Conservation (phyloP, 2,113 vertebrate genomes). For the Taurulus bubalis region DNA sequence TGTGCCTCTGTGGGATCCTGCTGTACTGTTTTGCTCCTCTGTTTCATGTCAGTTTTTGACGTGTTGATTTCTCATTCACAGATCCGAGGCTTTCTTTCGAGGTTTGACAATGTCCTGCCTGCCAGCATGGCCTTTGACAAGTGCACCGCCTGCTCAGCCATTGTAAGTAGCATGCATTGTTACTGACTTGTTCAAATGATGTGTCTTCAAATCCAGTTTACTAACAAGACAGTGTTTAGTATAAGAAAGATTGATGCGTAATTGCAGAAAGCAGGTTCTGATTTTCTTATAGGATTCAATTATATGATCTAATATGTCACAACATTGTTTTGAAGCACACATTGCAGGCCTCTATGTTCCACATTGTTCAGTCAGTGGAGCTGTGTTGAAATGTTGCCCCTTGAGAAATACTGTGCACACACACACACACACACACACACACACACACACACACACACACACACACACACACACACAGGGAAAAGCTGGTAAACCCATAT, state of each 20-base stretch:
- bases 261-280: background rate
- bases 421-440: conserved; percentile 43
- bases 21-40: background rate
- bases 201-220: background rate
- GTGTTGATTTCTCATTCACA: conserved; percentile 70
- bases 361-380: conserved; percentile 56
- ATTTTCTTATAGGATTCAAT: conserved; percentile 33
- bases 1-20: background rate
- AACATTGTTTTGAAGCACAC: conserved; percentile 57
- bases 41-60: conserved; percentile 9
- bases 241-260: background rate
- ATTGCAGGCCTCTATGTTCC: conserved; percentile 58
- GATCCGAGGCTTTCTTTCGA: conserved; percentile 97
- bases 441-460: conserved; percentile 36
- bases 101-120: conserved; percentile 98
- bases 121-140: conserved; percentile 99
- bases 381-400: conserved; percentile 71
- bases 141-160: conserved; percentile 95
- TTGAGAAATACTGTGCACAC: conserved; percentile 56
- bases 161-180: conserved; percentile 85
- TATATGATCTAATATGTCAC: conserved; percentile 21
- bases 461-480: conserved; percentile 35
- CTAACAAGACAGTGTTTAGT: background rate
- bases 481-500: conserved; percentile 71
- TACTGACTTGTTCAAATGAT: background rate